phyloP scores from a whole-genome alignment of 2,797 vertebrate species.

The Ibycter americanus region DNA sequence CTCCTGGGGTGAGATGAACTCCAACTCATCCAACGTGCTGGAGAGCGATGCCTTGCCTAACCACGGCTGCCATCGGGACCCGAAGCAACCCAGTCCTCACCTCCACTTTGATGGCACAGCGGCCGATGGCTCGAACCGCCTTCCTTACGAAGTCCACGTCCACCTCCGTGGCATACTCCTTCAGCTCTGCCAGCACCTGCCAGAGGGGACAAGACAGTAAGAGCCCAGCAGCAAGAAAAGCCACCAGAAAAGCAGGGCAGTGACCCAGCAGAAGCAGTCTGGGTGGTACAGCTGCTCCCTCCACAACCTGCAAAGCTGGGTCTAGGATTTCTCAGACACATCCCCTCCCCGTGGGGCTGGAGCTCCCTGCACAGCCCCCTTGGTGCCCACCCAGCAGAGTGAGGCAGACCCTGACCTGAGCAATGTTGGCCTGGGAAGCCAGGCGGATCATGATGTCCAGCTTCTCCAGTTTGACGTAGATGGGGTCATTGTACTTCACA shows the following conservation, averaged over 20 bases:
- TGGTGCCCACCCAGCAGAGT: background rate
- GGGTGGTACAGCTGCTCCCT: background rate
- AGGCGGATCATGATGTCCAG: constrained; percentile 98
- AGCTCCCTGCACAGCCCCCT: fast-evolving
- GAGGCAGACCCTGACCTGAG: constrained; percentile 82
- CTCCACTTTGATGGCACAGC: constrained; percentile 99
- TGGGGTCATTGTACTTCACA: constrained; percentile 98
- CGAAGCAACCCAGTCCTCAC: constrained; percentile 51
- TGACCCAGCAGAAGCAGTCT: background rate
- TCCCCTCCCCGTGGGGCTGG: fast-evolving
- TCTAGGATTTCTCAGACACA: fast-evolving
- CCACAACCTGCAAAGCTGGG: fast-evolving
- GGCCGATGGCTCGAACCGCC: constrained; percentile 94
- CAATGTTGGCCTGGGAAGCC: constrained; percentile 97
- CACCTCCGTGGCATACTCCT: constrained; percentile 96
- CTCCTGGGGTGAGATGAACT: background rate
- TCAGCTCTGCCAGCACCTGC: constrained; percentile 95
- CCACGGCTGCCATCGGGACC: background rate
- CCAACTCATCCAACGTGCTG: background rate
- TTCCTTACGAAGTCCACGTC: constrained; percentile 98
- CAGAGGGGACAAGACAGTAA: background rate
- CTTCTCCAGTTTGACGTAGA: constrained; percentile 98
- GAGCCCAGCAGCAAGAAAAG: background rate
- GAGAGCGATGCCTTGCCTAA: background rate
- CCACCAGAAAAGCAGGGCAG: fast-evolving